These are phyloP conservation scores for Drosophila teissieri DNA, from an alignment of 1,140 invertebrate genomes.

Conservation along the genomic window DNA sequence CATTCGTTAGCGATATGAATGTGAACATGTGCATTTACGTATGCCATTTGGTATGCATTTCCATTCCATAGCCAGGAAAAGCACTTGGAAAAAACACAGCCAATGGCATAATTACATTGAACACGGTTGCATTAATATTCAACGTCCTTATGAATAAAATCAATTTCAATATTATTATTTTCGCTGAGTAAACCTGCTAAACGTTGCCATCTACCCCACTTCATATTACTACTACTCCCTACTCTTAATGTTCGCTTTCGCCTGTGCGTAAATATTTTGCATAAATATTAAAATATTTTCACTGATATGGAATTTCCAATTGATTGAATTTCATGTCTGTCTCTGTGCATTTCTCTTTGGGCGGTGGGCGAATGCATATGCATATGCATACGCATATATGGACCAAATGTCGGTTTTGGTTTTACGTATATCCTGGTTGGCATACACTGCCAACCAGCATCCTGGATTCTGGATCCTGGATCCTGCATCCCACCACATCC, in stretches of 20 bases:
- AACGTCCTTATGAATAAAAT: conserved; percentile 58
- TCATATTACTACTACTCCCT: not conserved
- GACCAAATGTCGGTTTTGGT: conserved; percentile 55
- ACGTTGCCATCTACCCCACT: not conserved
- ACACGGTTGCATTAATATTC: conserved; percentile 56
- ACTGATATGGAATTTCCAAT: conserved; percentile 78
- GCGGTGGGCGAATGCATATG: conserved; percentile 26
- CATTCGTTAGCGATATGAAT: not conserved
- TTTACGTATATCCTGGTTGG: conserved; percentile 41
- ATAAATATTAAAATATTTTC: conserved; percentile 81
- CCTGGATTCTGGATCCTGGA: conserved; percentile 17
- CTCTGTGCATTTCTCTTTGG: conserved; percentile 14
- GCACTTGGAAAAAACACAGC: conserved; percentile 23
- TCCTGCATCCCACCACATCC: conserved; percentile 25
- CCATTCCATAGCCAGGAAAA: conserved; percentile 28
- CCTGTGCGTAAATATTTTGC: conserved; percentile 68
- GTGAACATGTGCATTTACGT: conserved; percentile 11
- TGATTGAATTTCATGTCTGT: conserved; percentile 67
- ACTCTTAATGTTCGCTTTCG: not conserved
- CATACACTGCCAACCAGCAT: conserved; percentile 8
- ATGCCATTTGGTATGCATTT: conserved; percentile 36
- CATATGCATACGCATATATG: conserved; percentile 46
- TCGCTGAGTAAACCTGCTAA: conserved; percentile 32
- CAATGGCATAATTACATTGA: conserved; percentile 68
- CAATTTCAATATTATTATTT: conserved; percentile 71